Base-by-base conservation (phyloP, 1,140 invertebrate genomes). In the Sycophaga agraensis region DNA sequence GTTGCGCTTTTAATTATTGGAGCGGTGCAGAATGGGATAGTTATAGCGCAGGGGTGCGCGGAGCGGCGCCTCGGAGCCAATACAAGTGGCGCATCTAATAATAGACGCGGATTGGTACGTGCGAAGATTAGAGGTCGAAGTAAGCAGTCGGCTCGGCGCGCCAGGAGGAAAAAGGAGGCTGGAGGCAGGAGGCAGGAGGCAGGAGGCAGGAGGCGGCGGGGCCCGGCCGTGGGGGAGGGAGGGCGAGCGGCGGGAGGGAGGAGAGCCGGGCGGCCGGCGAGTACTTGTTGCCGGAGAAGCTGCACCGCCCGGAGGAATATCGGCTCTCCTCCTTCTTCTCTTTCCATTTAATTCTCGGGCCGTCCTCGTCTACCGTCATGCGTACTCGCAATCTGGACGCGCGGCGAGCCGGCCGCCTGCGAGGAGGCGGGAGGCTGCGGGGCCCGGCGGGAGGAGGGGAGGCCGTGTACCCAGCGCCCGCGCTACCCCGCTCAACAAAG, bases 241-340 rank as follows among this genome's bases (percentile, higher is more conserved):
- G 31, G 54, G 46, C 45, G 56, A 64, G 62, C 68, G 53, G 50
- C 50, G n/a, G 24, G 63, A 66, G 67, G 49, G 49, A 54, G 48
- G 57, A 42, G 54, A 69, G 64, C 61, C 51, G 64, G 48, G 64
- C 46, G 42, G n/a, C n/a, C n/a, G n/a, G 53, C 50, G 49, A 53
- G 67, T 73, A 66, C 67, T 65, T 66, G 66, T 71, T 69, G 71
- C 71, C 53, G 66, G 70, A 79, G 75, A 80, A 76, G 76, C 75
- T 80, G 76, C 71, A 77, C 73, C 74, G 78, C 77, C 76, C 51
- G 70, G 65, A 77, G 78, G 75, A 69, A 72, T 67, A 67, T 70
- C 55, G 68, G 55, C 62, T 63, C 59, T 62, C 59, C 69, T 51
- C 50, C 66, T 66, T 54, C 35, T 59, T 66, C 49, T 63, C 42